A percentile compares a stretch with the other conserved stretches of the same genome.
phyloP scores from a whole-genome alignment of 2,797 vertebrate genomes.

The Galago senegalensis region DNA sequence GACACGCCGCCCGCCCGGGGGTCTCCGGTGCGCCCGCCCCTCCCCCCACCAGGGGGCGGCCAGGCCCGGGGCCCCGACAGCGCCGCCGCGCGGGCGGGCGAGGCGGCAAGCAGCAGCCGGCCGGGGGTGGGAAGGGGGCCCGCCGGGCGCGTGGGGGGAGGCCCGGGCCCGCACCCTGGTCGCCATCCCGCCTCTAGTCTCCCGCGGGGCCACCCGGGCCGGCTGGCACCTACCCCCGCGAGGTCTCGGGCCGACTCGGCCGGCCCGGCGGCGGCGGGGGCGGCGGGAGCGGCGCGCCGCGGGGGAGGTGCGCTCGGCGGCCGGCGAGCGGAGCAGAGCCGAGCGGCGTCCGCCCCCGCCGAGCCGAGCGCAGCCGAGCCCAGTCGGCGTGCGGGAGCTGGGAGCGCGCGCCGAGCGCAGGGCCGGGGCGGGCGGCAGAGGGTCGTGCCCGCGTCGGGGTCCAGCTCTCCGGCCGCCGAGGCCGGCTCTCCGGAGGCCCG shows the following conservation, averaged over 20 bases:
- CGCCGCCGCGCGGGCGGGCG: conserved; percentile 35
- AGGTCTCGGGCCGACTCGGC: neutral
- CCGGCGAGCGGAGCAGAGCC: neutral
- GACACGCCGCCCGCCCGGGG: neutral
- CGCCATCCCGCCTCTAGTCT: neutral
- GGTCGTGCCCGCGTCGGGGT: conserved; percentile 19
- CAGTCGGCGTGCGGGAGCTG: conserved; percentile 35
- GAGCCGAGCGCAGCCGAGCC: conserved; percentile 36
- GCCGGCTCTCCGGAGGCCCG: neutral
- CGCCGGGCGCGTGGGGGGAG: neutral
- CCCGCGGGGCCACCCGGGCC: too few species aligned
- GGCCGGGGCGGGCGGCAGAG: neutral
- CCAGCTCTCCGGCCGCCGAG: neutral
- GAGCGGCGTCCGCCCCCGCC: conserved; percentile 75
- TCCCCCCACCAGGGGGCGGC: neutral
- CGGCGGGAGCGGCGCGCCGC: conserved; percentile 24
- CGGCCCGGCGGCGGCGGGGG: neutral
- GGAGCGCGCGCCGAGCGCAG: conserved; percentile 66
- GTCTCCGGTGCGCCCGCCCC: neutral
- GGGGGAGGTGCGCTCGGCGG: conserved; percentile 63
- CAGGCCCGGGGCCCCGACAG: neutral
- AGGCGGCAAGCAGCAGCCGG: neutral
- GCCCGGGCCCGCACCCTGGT: conserved; percentile 52
- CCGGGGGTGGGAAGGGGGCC: neutral
- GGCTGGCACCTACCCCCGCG: neutral